Evolutionary conservation across 2,888 invertebrate genomes (phyloP).

Genomic region (Clusia tigrina): DNA sequence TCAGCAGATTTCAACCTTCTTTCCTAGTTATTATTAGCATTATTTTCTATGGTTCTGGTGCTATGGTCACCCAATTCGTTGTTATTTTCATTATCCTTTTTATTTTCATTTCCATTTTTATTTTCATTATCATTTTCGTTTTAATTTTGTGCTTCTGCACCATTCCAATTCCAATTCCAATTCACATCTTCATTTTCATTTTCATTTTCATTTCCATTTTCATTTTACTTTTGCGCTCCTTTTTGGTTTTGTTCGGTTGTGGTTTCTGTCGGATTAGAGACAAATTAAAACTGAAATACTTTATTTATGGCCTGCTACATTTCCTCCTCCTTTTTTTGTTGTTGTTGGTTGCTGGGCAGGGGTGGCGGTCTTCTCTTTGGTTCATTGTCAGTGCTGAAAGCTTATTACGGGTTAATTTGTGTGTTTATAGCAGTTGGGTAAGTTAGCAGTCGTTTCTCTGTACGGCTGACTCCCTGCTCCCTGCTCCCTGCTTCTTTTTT

Average conservation of each 20-base stretch:
- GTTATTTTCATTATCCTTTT: too few relatives aligned
- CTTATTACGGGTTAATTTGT: slow-evolving; percentile 54
- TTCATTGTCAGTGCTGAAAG: background rate
- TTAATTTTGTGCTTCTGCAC: slow-evolving; percentile 21
- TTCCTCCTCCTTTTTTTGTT: slow-evolving; percentile 1
- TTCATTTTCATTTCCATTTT: background rate
- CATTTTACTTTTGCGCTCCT: too few relatives aligned
- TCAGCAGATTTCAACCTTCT: too few relatives aligned
- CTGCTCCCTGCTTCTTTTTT: slow-evolving; percentile 11
- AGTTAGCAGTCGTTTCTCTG: slow-evolving; percentile 38
- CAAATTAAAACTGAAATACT: slow-evolving; percentile 56
- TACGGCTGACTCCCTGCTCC: slow-evolving; percentile 35
- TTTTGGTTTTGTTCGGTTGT: background rate
- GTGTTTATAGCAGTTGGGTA: slow-evolving; percentile 55
- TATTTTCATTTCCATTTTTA: too few relatives aligned
- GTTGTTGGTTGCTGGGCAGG: background rate
- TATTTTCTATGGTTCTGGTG: too few relatives aligned
- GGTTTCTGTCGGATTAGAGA: slow-evolving; percentile 49
- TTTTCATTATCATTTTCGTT: too few relatives aligned
- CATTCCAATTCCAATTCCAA: slow-evolving; percentile 1
- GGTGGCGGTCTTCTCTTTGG: background rate
- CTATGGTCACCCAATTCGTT: too few relatives aligned
- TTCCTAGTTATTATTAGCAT: too few relatives aligned
- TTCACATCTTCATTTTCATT: background rate
- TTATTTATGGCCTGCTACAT: slow-evolving; percentile 48